These are phyloP conservation scores for Meteorus sp. DNA, from an alignment of 1,140 invertebrate species.

Conservation along the genomic window DNA sequence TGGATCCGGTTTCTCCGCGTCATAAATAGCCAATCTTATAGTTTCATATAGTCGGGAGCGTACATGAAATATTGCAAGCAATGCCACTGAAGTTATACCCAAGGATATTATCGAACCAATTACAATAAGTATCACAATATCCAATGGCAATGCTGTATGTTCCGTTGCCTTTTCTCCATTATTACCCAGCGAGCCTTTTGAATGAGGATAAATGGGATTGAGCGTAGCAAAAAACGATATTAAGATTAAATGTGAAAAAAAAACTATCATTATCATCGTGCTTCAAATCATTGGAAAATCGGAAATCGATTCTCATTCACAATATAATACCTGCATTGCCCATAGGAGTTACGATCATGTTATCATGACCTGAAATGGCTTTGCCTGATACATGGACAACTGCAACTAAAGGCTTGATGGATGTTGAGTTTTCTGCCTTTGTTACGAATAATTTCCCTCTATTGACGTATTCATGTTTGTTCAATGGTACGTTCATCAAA, in stretches of 20 bases:
- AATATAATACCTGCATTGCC: constrained; percentile 18
- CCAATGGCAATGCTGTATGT: constrained; percentile 38
- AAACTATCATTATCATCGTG: too few species aligned
- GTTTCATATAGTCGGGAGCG: constrained; percentile 50
- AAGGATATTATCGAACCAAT: constrained; percentile 52
- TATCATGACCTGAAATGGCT: constrained; percentile 17
- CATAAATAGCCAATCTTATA: constrained; percentile 47
- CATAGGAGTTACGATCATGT: constrained; percentile 26
- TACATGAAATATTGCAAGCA: constrained; percentile 50
- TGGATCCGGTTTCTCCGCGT: constrained; percentile 36
- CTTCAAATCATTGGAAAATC: too few species aligned
- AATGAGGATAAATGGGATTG: background rate
- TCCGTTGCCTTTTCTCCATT: constrained; percentile 32
- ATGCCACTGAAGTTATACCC: constrained; percentile 47
- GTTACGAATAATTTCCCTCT: background rate
- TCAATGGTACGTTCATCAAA: background rate
- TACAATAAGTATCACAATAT: constrained; percentile 48
- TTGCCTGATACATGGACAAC: constrained; percentile 29
- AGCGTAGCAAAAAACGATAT: too few species aligned
- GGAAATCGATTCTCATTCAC: too few species aligned
- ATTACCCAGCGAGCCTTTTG: background rate
- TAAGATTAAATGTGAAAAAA: too few species aligned
- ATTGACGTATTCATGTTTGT: background rate
- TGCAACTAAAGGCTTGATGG: constrained; percentile 22
- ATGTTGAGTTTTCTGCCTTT: constrained; percentile 23